Conservation (phyloP, 2,797 vertebrate genomes). For the Gouania willdenowi region DNA sequence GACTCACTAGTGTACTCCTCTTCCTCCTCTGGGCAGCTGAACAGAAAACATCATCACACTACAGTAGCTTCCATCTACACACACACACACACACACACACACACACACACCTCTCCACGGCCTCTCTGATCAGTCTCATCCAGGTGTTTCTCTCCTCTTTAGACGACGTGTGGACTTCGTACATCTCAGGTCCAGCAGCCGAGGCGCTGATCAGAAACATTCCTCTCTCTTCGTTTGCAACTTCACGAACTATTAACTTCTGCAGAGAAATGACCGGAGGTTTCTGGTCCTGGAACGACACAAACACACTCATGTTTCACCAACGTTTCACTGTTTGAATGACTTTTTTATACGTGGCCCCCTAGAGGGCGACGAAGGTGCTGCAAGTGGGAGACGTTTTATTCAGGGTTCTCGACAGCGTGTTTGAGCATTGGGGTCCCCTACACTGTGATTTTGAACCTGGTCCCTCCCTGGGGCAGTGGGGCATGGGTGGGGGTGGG, state of each 20-base stretch:
- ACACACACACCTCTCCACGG: slow-evolving; percentile 85
- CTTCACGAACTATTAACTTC: slow-evolving; percentile 94
- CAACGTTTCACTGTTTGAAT: not conserved
- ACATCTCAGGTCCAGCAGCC: slow-evolving; percentile 92
- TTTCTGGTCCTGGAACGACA: slow-evolving; percentile 90
- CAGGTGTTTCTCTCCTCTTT: slow-evolving; percentile 92
- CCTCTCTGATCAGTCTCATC: slow-evolving; percentile 92
- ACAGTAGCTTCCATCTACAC: not conserved
- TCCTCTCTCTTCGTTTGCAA: slow-evolving; percentile 92
- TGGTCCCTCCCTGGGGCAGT: too few species aligned
- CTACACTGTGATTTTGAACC: too few species aligned
- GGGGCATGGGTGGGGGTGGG: too few species aligned
- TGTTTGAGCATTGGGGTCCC: too few species aligned
- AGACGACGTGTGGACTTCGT: slow-evolving; percentile 88
- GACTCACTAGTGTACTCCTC: slow-evolving; percentile 83
- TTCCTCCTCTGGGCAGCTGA: slow-evolving; percentile 90
- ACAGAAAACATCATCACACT: not conserved
- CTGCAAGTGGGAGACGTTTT: too few species aligned
- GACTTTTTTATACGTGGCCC: too few species aligned
- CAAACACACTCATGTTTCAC: not conserved
- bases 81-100: not conserved
- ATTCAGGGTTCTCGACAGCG: too few species aligned
- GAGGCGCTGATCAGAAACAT: slow-evolving; percentile 97
- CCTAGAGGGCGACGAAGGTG: too few species aligned
- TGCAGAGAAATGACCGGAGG: slow-evolving; percentile 91